Conservation (phyloP, 92 coral and sea anemone genomes). For the Palythoa heliodiscus region DNA sequence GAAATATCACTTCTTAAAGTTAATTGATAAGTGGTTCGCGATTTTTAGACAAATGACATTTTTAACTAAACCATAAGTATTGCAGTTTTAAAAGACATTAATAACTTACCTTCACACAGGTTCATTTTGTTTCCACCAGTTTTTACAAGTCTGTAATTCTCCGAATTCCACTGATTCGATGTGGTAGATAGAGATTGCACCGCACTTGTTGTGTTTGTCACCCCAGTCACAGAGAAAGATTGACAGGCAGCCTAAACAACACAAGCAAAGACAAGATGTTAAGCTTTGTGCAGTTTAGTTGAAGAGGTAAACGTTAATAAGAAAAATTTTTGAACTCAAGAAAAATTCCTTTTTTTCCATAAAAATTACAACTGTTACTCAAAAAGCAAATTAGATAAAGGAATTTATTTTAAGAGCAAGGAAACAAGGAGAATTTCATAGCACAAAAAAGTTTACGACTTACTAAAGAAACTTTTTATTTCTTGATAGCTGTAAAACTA, state of each 20-base stretch:
- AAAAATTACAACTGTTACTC: no score
- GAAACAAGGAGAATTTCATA: no score
- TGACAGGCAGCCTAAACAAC: constrained; percentile 77
- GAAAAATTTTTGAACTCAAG: background rate
- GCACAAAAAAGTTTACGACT: no score
- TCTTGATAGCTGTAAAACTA: background rate
- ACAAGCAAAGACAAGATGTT: background rate
- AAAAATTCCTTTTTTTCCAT: no score
- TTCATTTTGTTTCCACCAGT: background rate
- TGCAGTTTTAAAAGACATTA: background rate
- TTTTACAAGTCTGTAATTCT: constrained; percentile 70
- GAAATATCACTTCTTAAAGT: no score
- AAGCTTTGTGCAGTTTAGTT: no score
- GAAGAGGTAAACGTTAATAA: no score
- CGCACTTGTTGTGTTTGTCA: constrained; percentile 60
- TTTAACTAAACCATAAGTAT: background rate
- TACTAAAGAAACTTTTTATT: background rate
- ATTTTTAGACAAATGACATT: background rate
- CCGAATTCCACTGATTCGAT: constrained; percentile 92
- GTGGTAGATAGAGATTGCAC: constrained; percentile 70
- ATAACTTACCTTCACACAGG: constrained; percentile 12
- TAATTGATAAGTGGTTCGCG: no score
- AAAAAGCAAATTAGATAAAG: no score
- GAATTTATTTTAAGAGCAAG: no score
- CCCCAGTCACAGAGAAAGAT: constrained; percentile 80